phyloP scores from a whole-genome alignment of 2,113 vertebrate genomes.

The Nannobrachium achirus region DNA sequence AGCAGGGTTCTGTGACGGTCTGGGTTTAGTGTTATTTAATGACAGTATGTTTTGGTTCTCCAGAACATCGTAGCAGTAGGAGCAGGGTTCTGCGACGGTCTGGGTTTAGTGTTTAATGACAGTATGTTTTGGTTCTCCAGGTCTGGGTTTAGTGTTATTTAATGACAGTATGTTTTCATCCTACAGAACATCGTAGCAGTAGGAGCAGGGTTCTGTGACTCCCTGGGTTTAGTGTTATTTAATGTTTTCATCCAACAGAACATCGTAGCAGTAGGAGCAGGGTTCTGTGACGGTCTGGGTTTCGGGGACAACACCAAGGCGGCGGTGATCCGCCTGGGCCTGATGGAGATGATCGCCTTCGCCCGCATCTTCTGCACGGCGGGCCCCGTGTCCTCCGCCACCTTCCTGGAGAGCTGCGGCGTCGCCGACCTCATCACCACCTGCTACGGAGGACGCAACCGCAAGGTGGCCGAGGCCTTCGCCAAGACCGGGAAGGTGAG shows the following conservation, averaged over 20 bases:
- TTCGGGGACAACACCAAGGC: constrained; percentile 97
- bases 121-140: too few species aligned
- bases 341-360: constrained; percentile 97
- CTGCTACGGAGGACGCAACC: constrained; percentile 93
- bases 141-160: too few species aligned
- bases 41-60: too few species aligned
- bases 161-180: too few species aligned
- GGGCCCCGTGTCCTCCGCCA: constrained; percentile 82
- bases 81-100: constrained; percentile 77
- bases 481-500: constrained; percentile 90
- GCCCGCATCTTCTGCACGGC: constrained; percentile 89
- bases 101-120: constrained; percentile 83
- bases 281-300: constrained; percentile 94
- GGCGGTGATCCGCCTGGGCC: constrained; percentile 93
- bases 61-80: too few species aligned
- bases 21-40: constrained; percentile 83
- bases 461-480: constrained; percentile 93
- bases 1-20: constrained; percentile 94
- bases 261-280: constrained; percentile 91
- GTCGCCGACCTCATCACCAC: constrained; percentile 96
- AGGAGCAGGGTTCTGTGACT: constrained; percentile 95
- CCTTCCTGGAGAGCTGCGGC: constrained; percentile 96
- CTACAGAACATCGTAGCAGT: constrained; percentile 84
- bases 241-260: too few species aligned
- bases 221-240: too few species aligned